A percentile compares a stretch with the other conserved stretches of the same genome.
Conservation (phyloP, 2,888 invertebrate genomes). For the Clusia tigrina region DNA sequence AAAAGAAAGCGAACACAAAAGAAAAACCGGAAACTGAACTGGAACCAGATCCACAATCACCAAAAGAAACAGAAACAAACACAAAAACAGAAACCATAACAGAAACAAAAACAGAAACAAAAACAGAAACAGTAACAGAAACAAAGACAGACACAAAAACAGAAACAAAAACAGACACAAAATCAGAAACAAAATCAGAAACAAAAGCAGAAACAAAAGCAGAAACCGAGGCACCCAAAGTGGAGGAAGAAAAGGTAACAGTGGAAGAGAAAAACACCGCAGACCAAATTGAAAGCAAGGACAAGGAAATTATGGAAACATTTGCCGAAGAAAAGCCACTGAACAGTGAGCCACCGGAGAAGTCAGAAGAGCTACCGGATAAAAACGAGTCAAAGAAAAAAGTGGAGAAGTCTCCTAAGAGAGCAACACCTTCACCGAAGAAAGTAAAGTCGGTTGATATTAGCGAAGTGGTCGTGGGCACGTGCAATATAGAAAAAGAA, state of each 20-base stretch:
- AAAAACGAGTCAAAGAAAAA: conserved; percentile 24
- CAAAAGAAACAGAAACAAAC: neutral
- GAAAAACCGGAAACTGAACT: neutral
- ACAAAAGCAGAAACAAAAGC: neutral
- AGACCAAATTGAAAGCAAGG: conserved; percentile 9
- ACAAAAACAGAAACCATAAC: too few species aligned
- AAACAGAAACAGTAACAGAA: neutral
- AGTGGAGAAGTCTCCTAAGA: conserved; percentile 34
- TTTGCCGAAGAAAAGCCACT: conserved; percentile 1
- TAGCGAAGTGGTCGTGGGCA: conserved; percentile 26
- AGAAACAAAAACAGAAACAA: conserved; percentile 9
- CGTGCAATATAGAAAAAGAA: conserved; percentile 33
- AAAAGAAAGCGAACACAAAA: too few species aligned
- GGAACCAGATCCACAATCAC: conserved; percentile 7
- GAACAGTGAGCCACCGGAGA: conserved; percentile 25
- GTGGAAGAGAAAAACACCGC: conserved; percentile 4
- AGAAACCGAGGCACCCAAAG: neutral
- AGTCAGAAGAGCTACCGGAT: conserved; percentile 17
- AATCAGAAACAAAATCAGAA: too few species aligned
- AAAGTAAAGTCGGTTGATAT: conserved; percentile 14
- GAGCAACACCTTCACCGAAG: neutral
- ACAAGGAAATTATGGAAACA: conserved; percentile 18
- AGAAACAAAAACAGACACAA: neutral
- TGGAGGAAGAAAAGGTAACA: neutral
- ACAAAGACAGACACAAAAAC: neutral